phyloP scores from a whole-genome alignment of 2,888 invertebrate genomes.

The Drosophila glabriapex region DNA sequence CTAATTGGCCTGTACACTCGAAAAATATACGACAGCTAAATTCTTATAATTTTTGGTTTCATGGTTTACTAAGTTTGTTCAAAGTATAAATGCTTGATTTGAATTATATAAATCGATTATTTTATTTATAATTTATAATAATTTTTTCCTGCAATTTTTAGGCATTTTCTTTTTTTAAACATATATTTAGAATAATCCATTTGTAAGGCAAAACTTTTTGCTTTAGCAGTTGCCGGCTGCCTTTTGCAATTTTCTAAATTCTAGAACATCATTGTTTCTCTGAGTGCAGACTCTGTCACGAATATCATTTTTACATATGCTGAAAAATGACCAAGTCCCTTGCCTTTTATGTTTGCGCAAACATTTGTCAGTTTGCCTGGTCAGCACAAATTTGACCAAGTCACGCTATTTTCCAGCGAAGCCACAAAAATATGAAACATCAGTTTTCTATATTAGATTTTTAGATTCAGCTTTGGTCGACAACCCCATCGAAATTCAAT shows the following conservation, averaged over 20 bases:
- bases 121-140: not conserved
- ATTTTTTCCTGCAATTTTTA: not conserved
- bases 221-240: not conserved
- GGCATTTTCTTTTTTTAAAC: too few species aligned
- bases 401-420: slow-evolving; percentile 60
- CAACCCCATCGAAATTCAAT: slow-evolving; percentile 62
- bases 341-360: slow-evolving; percentile 69
- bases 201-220: not conserved
- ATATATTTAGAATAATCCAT: not conserved
- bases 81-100: not conserved
- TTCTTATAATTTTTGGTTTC: not conserved
- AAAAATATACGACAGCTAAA: not conserved
- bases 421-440: slow-evolving; percentile 22
- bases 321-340: slow-evolving; percentile 53
- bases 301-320: slow-evolving; percentile 41
- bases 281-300: slow-evolving; percentile 52
- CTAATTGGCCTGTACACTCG: slow-evolving; percentile 54
- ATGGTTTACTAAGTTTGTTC: not conserved
- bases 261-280: not conserved
- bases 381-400: slow-evolving; percentile 52
- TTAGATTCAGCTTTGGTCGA: slow-evolving; percentile 10
- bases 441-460: slow-evolving; percentile 30
- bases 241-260: not conserved
- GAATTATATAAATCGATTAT: not conserved
- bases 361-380: slow-evolving; percentile 60